Base-by-base conservation (phyloP, 2,113 vertebrate species). In the Glaucidium brasilianum region DNA sequence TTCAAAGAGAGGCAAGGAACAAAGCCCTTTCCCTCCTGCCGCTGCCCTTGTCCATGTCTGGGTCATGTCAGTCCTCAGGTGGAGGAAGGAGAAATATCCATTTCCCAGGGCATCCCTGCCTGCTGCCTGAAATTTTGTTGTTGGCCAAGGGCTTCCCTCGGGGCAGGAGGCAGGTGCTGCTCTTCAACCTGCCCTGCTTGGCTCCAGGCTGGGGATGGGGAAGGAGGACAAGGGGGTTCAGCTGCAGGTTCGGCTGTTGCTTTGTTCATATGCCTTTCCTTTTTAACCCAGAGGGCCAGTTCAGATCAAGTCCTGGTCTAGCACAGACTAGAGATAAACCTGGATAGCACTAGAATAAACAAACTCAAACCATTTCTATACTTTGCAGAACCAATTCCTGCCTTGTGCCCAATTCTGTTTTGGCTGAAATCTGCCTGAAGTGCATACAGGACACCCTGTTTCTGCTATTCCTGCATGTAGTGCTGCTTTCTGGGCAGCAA, bases 371-470 rank as follows among this genome's bases (percentile, higher is more conserved):
- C 17, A 4, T 50, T 41, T 30, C 12, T 11, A 6, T 0, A 2
- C 26, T 9, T 8, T 13, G 47, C 80, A 88, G 39, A 50, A 52
- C 11, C 37, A 41, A 27, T 22, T 77, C 79, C 89, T 75, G 26
- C 37, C 32, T n/a, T 13, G 30, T 3, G 6, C 19, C 12, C 59
- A 30, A 0, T 26, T 53, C 39, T 11, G 4, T 16, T 71, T 32
- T 6, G 68, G 67, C n/a, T 68, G 68, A 41, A 63, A 37, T 27
- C 47, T 25, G 23, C 8, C 41, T 8, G 43, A 68, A 18, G 17
- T 1, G 0, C 2, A 0, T 0, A 6, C 15, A 49, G 35, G 27
- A 49, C 13, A 6, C 6, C 56, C 62, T 19, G 6, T n/a, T 68
- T 41, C 74, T 85, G 32, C 68, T 68, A 2, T 29, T n/a, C 37